These are phyloP conservation scores for Lutjanus campechanus DNA, from an alignment of 2,797 vertebrate species.

Conservation along the genomic window DNA sequence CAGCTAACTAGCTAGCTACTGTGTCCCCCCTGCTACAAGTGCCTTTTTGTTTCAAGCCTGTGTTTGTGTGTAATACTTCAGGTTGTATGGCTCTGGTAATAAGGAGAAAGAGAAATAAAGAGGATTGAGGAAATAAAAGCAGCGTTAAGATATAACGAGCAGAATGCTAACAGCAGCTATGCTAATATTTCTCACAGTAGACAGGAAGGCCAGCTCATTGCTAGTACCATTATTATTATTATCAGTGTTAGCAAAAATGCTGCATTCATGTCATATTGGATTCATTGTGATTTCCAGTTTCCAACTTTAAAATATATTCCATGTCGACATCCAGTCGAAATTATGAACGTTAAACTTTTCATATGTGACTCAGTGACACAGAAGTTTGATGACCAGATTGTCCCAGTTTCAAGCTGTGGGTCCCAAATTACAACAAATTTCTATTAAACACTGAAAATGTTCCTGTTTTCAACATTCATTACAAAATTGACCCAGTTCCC, in stretches of 20 bases:
- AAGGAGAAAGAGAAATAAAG: neutral
- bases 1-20: conserved; percentile 37
- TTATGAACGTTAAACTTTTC: neutral
- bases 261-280: conserved; percentile 44
- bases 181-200: conserved; percentile 78
- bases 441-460: no score
- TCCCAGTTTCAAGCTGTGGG: no score
- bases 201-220: conserved; percentile 64
- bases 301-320: neutral
- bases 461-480: no score
- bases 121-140: conserved; percentile 14
- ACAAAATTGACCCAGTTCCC: no score
- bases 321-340: neutral
- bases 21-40: conserved; percentile 35
- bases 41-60: conserved; percentile 50
- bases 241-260: conserved; percentile 43
- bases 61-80: conserved; percentile 64
- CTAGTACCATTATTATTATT: conserved; percentile 60
- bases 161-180: conserved; percentile 63
- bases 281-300: neutral
- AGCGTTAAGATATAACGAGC: conserved; percentile 26
- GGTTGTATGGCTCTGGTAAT: conserved; percentile 61
- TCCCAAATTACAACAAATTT: no score
- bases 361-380: neutral
- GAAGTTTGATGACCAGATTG: no score